Base-by-base conservation (phyloP, 2,888 invertebrate genomes). In the Polyploca ridens region DNA sequence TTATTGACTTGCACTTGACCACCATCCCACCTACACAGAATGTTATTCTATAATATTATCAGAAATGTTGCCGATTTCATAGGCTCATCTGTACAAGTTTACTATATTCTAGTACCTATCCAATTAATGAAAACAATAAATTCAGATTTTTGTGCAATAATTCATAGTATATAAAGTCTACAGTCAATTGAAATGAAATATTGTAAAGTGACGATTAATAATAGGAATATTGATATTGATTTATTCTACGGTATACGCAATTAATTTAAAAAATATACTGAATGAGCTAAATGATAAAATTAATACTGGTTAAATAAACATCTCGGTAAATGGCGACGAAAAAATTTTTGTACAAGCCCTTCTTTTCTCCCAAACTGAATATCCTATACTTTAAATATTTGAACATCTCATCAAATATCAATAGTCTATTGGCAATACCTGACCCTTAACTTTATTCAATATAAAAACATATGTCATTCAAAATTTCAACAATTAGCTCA, bases 401-500 rank as follows among this genome's bases (percentile, higher is more conserved):
- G 13, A 38, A 16, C 11, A 58, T n/a, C 58, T 35, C 38, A n/a
- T 38, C 59, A 35, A 59, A 35, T 60, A 60, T 16, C n/a, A 54
- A 54, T 19, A 54, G 19, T 11, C 41, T 61, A 10, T 19, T 27
- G 44, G 41, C 61, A 35, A 54, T 54, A 7, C 16, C 16, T 54
- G 54, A 19, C 10, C 19, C 54, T 10, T 19, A 54, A 54, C n/a
- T 19, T 19, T 10, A 54, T 54, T 16, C 16, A 54, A 19, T 54
- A 54, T 54, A 64, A 54, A n/a, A 33, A 8, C n/a, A 10, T 7
- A 19, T 62, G 69, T 72, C 72, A 73, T 72, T 77, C 62, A 66
- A 73, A 70, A 72, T 70, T 69, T 64, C 67, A 71, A 74, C 69
- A 71, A 74, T 68, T 69, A 73, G 73, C 74, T 74, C 68, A 8